These are phyloP conservation scores for Eupithecia centaureata DNA, from an alignment of 2,888 invertebrate genomes.

Conservation along the genomic window DNA sequence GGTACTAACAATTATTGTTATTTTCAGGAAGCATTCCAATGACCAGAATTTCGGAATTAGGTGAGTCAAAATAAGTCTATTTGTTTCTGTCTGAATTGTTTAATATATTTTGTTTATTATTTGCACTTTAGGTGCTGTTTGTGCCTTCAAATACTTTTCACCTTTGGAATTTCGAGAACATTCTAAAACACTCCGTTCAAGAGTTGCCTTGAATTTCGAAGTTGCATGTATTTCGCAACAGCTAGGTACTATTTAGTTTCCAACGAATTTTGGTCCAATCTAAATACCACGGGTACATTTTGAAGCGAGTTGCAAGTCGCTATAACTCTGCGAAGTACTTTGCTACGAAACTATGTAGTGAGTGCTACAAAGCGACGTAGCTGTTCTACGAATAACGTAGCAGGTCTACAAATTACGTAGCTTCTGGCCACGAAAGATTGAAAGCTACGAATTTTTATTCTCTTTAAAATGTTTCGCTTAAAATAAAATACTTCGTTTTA, in stretches of 20 bases:
- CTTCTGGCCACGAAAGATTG: background rate
- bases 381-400: constrained; percentile 6
- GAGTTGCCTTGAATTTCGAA: background rate
- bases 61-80: constrained; percentile 53
- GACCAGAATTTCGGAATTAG: constrained; percentile 85
- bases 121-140: too few relatives aligned
- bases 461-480: background rate
- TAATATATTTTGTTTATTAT: background rate
- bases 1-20: constrained; percentile 26
- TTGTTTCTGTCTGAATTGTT: background rate
- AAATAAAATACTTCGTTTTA: background rate
- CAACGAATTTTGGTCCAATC: background rate
- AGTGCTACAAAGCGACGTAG: constrained; percentile 5
- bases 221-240: background rate
- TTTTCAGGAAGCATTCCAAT: constrained; percentile 81
- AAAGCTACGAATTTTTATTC: background rate
- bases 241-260: too few relatives aligned
- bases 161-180: background rate
- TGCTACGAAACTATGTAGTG: constrained; percentile 5
- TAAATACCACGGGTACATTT: background rate
- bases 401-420: constrained; percentile 5
- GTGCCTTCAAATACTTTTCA: too few relatives aligned
- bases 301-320: background rate
- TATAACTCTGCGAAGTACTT: background rate
- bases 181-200: background rate